Conservation (phyloP, 2,797 vertebrate genomes). For the Pangasius krempfi region DNA sequence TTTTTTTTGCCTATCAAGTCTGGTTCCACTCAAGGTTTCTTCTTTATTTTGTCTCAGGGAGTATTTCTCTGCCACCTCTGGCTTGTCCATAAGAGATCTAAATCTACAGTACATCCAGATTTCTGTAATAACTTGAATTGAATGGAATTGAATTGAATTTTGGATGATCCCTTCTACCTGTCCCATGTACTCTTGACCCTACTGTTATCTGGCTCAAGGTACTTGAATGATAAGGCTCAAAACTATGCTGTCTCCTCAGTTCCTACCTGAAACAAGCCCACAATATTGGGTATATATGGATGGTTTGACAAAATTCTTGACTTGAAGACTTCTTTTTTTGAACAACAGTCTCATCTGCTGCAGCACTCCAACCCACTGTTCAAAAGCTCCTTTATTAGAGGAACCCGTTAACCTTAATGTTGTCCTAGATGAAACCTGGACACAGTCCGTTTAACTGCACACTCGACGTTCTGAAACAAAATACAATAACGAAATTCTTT, state of each 20-base stretch:
- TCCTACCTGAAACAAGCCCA: neutral
- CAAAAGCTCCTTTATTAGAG: slow-evolving; percentile 33
- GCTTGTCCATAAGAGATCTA: neutral
- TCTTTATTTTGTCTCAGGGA: neutral
- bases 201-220: neutral
- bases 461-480: neutral
- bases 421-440: neutral
- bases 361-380: neutral
- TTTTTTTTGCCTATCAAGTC: neutral
- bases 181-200: neutral
- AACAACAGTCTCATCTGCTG: slow-evolving; percentile 9
- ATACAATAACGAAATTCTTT: neutral
- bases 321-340: neutral
- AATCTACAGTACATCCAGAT: neutral
- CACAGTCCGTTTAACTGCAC: slow-evolving; percentile 26
- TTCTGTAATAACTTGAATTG: neutral
- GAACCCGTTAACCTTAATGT: slow-evolving; percentile 20
- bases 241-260: neutral
- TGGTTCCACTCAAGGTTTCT: neutral
- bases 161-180: neutral
- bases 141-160: neutral
- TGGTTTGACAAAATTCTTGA: neutral
- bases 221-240: neutral
- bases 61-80: neutral
- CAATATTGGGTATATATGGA: neutral